Evolutionary conservation across 2,113 vertebrate genomes (phyloP), one percentile per base, ranked within the genome.

Genomic region (Phalacrocorax pelagicus): DNA sequence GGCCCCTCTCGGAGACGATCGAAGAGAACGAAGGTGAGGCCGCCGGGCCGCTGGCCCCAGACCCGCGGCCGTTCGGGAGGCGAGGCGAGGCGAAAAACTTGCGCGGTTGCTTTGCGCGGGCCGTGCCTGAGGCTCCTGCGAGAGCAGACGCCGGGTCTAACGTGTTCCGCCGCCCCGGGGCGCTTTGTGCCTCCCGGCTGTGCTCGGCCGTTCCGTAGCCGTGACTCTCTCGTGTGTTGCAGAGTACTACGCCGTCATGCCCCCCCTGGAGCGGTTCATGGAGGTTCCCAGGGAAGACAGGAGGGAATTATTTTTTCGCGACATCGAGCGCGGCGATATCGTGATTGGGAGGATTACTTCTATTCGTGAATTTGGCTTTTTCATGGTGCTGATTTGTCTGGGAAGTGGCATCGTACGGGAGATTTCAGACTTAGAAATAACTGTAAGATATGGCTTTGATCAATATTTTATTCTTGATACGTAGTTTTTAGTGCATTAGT

Each of bases 281-380:
- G 99, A 99, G 24, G 98, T 99, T 79, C 98, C 99, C 5, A 98
- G 97, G 78, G 97, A 99, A 40, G 98, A 99, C 59, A 98, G 98
- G 62, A 98, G 99, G 84, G 98, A 99, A 46, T 94, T 99, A 49
- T 98, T 99, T 90, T 99, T 99, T 96, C 98, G 98, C 26, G 99
- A 99, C 88, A 96, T 99, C 22, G 99, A 99, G 44, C 98, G 97
- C 59, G 99, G 99, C 2, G 99, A 99, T 88, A 97, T 99, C 2
- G 98, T 99, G 62, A 99, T 99, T 36, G 99, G 99, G 74, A 98
- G 98, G 93, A 99, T 99, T 71, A 99, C 98, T 44, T 99, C 99
- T 49, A 98, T 99, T 57, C 98, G 99, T 52, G 99, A 99, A 90
- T 99, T 99, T 30, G 99, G 99, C 59, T 99, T 99, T 98, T 99